Base-by-base conservation (phyloP, 2,888 invertebrate species). In the Pimpla rufipes region DNA sequence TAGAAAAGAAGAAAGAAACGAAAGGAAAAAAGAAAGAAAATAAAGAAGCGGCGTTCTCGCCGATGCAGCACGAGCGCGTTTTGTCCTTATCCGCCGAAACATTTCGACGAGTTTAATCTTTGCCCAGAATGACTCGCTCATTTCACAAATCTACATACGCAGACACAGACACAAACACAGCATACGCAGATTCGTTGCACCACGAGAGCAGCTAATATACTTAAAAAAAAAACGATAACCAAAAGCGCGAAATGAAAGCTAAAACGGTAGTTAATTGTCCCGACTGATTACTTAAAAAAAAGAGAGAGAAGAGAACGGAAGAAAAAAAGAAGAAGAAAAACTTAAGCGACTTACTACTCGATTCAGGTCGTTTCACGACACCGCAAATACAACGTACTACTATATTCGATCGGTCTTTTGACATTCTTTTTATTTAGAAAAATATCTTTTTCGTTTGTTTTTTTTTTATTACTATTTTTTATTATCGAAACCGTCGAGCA, bases 231-330 rank as follows among this genome's bases (percentile, higher is more conserved):
- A 85, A 73, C 84, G 85, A 76, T 76, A 62, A 59, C 47, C 68
- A 77, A 83, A 84, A 81, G 84, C 81, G 76, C 71, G 85, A 87
- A 83, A 74, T 62, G 42, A 81, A 81, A 78, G 82, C 52, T 18
- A 62, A 64, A 80, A 78, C 13, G 29, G 70, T 71, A 57, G 57
- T 77, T 47, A 11, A 88, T 88, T 85, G 87, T 90, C 87, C 90
- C 87, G 90, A 92, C 91, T 91, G 91, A 89, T 88, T 88, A 90
- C 89, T 90, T 89, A 87, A 87, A 87, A 80, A 37, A 42, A 85
- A 0, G 6, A 50, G 6, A 50, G 62, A 64, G 16, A 37, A 23
- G 7, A 87, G 84, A 21, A 71, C 55, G 18, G 42, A 16, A 23
- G 21, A 21, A 18, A 57, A 16, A 8, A 23, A 40, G 42, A 45